Conservation (phyloP, 2,888 invertebrate species). For the Drosophila rubida region DNA sequence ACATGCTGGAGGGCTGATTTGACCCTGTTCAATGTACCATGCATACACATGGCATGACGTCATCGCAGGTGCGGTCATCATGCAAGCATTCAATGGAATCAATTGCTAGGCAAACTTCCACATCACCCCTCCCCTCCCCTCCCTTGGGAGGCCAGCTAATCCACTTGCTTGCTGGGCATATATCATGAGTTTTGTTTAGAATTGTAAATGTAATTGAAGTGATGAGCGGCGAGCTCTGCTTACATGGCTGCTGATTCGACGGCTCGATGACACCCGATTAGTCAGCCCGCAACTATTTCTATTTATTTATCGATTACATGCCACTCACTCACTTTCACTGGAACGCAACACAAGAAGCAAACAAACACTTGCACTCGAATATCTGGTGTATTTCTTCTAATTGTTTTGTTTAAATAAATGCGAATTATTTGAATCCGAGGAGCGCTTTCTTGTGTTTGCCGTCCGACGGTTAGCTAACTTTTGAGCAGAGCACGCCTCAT, state of each 20-base stretch:
- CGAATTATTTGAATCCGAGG: not conserved
- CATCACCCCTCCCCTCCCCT: not conserved
- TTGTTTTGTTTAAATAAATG: not conserved
- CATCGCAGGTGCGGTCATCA: slow-evolving; percentile 62
- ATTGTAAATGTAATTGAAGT: slow-evolving; percentile 19
- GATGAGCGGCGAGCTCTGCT: slow-evolving; percentile 9
- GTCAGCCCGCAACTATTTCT: slow-evolving; percentile 10
- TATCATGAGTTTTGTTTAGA: slow-evolving; percentile 17
- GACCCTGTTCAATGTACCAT: slow-evolving; percentile 38
- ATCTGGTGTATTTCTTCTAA: not conserved
- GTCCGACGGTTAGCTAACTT: slow-evolving; percentile 73
- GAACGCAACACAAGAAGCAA: not conserved
- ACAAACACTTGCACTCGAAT: slow-evolving; percentile 6
- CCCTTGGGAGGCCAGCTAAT: not conserved
- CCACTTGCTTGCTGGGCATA: slow-evolving; percentile 2
- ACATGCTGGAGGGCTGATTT: slow-evolving; percentile 40
- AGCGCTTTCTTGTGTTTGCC: slow-evolving; percentile 48
- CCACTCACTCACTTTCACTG: slow-evolving; percentile 12
- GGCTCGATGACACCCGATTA: slow-evolving; percentile 4
- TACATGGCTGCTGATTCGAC: slow-evolving; percentile 1
- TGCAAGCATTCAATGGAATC: slow-evolving; percentile 48
- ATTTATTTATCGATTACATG: not conserved
- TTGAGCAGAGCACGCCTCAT: slow-evolving; percentile 65
- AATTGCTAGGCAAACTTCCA: slow-evolving; percentile 24
- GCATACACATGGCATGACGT: slow-evolving; percentile 45